Percentiles rank a stretch among this genome's conserved stretches.
phyloP scores from a whole-genome alignment of 2,797 vertebrate genomes.

The Microctenopoma lineatum region DNA sequence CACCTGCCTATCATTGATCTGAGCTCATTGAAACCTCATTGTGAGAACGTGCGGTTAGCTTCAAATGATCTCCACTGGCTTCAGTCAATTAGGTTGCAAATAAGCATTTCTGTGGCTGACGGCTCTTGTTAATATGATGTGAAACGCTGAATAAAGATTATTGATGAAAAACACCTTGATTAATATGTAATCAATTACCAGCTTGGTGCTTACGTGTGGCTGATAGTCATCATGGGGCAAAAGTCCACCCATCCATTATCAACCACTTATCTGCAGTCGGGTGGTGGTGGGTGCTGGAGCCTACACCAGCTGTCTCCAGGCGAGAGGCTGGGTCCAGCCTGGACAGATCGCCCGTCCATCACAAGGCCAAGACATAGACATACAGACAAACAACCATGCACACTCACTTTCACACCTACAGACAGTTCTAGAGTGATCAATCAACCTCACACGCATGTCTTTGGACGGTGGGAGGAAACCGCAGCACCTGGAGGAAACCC shows the following conservation, averaged over 20 bases:
- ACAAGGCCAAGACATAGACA: no score
- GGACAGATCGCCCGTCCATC: no score
- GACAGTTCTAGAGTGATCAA: no score
- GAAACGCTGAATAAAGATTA: slow-evolving; percentile 49
- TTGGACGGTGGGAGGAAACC: no score
- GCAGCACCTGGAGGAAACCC: no score
- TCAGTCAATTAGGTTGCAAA: slow-evolving; percentile 73
- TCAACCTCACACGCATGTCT: no score
- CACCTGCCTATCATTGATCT: slow-evolving; percentile 70
- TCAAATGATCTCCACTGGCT: slow-evolving; percentile 73
- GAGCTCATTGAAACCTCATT: slow-evolving; percentile 76
- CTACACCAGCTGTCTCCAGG: no score
- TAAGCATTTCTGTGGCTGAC: slow-evolving; percentile 62
- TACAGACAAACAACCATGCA: no score
- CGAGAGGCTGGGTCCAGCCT: no score
- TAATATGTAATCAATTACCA: slow-evolving; percentile 51
- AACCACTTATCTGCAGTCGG: no score
- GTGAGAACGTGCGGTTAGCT: slow-evolving; percentile 72
- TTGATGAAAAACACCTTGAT: slow-evolving; percentile 66
- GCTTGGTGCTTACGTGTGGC: not conserved
- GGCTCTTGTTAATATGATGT: slow-evolving; percentile 65
- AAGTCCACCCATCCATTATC: not conserved
- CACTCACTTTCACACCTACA: no score
- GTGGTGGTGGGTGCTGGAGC: no score
- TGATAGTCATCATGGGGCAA: slow-evolving; percentile 11